Conservation (phyloP, 2,113 vertebrate species). For the Calyptommatus sinebrachiatus region DNA sequence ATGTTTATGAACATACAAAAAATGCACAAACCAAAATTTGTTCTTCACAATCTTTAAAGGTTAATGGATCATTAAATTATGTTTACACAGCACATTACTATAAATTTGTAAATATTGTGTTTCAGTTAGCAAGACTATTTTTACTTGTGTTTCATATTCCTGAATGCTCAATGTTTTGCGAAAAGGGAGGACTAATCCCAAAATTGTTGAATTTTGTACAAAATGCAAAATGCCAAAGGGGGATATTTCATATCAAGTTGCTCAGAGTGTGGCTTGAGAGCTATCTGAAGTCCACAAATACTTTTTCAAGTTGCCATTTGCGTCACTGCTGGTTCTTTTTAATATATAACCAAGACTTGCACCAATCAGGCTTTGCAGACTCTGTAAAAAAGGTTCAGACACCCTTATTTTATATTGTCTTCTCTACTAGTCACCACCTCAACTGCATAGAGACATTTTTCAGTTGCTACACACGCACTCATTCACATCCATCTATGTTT, state of each 20-base stretch:
- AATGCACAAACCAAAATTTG: constrained; percentile 12
- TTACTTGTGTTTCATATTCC: neutral
- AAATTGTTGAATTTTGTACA: neutral
- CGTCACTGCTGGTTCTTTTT: too few species aligned
- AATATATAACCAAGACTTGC: too few species aligned
- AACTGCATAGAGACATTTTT: neutral
- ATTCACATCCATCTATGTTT: neutral
- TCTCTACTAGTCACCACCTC: too few species aligned
- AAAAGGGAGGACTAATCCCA: neutral
- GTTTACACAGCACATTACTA: constrained; percentile 16
- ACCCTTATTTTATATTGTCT: neutral
- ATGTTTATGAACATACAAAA: constrained; percentile 9
- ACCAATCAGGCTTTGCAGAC: neutral
- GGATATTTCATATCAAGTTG: too few species aligned
- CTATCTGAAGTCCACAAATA: too few species aligned
- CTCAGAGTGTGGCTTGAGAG: too few species aligned
- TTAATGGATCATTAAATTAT: constrained; percentile 33
- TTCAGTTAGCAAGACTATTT: constrained; percentile 12
- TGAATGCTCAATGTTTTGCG: neutral
- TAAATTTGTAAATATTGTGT: constrained; percentile 25
- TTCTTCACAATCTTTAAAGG: constrained; percentile 31
- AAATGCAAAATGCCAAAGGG: neutral
- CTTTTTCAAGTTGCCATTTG: too few species aligned
- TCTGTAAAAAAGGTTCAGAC: too few species aligned
- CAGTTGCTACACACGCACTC: neutral